These are phyloP conservation scores for Suillia variegata DNA, from an alignment of 2,888 invertebrate genomes.

Conservation along the genomic window DNA sequence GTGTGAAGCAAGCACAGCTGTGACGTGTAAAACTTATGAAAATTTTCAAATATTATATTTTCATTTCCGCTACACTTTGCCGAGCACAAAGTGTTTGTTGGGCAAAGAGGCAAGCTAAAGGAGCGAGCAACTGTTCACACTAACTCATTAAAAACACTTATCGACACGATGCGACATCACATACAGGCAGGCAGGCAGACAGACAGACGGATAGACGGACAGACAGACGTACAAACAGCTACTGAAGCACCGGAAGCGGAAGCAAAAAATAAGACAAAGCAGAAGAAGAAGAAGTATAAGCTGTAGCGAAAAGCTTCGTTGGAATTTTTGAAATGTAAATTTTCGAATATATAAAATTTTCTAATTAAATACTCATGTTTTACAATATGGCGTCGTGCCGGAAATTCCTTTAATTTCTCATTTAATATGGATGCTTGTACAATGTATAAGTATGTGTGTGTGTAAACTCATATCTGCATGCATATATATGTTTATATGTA, in stretches of 20 bases:
- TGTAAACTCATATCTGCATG: not conserved
- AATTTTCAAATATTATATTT: not conserved
- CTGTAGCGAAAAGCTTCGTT: slow-evolving; percentile 4
- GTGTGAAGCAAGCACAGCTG: not conserved
- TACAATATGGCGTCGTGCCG: slow-evolving; percentile 53
- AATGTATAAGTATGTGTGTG: not conserved
- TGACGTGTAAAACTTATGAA: not conserved
- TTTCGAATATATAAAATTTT: slow-evolving; percentile 44
- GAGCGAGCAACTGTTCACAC: not conserved
- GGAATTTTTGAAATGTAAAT: slow-evolving; percentile 5
- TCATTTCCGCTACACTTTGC: not conserved
- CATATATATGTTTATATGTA: not conserved
- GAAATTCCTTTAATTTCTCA: slow-evolving; percentile 54
- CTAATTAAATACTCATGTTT: slow-evolving; percentile 56
- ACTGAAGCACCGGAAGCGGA: no score
- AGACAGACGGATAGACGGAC: not conserved
- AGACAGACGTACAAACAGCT: not conserved
- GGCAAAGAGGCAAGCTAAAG: no score
- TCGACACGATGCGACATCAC: not conserved
- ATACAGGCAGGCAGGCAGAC: not conserved
- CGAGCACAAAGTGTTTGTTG: no score
- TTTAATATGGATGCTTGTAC: slow-evolving; percentile 34
- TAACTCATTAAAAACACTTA: not conserved
- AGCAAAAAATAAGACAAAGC: not conserved
- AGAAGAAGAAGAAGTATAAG: not conserved